phyloP scores from a whole-genome alignment of 2,113 vertebrate genomes.

The Hymenochirus boettgeri region DNA sequence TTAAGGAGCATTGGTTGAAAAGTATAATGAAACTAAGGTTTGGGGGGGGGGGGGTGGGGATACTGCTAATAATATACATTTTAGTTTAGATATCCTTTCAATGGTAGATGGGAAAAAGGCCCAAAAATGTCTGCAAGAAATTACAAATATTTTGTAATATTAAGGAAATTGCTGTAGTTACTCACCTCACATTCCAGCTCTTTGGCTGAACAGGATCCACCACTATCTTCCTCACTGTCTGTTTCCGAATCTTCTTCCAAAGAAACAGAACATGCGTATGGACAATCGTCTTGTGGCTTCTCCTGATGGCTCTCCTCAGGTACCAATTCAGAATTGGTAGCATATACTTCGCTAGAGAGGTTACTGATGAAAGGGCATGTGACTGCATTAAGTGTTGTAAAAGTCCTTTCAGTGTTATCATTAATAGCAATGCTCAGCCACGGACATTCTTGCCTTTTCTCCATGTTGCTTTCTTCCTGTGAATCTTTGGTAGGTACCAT shows the following conservation, averaged over 20 bases:
- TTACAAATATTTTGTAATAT: too few relatives aligned
- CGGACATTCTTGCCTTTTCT: conserved; percentile 79
- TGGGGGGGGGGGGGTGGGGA: too few relatives aligned
- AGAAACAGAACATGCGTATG: conserved; percentile 77
- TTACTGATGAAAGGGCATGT: conserved; percentile 89
- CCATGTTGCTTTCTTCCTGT: conserved; percentile 58
- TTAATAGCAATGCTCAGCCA: conserved; percentile 80
- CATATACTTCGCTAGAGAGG: conserved; percentile 60
- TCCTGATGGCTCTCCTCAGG: conserved; percentile 57
- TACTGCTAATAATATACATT: too few relatives aligned
- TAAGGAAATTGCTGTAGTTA: too few relatives aligned
- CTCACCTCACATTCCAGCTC: conserved; percentile 83
- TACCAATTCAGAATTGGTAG: conserved; percentile 58
- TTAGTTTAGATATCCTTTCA: too few relatives aligned
- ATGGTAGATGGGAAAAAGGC: too few relatives aligned
- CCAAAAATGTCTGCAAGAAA: too few relatives aligned
- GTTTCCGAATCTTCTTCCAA: conserved; percentile 83
- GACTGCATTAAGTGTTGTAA: conserved; percentile 71
- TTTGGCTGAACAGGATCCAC: conserved; percentile 71
- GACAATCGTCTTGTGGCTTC: conserved; percentile 71
- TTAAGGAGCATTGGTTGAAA: too few relatives aligned
- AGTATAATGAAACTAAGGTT: too few relatives aligned
- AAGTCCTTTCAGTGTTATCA: conserved; percentile 71
- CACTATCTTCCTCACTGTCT: conserved; percentile 83
- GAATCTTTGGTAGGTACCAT: conserved; percentile 51